These are phyloP conservation scores for Hormaphis cornu DNA, from an alignment of 1,140 invertebrate species.

Conservation along the genomic window DNA sequence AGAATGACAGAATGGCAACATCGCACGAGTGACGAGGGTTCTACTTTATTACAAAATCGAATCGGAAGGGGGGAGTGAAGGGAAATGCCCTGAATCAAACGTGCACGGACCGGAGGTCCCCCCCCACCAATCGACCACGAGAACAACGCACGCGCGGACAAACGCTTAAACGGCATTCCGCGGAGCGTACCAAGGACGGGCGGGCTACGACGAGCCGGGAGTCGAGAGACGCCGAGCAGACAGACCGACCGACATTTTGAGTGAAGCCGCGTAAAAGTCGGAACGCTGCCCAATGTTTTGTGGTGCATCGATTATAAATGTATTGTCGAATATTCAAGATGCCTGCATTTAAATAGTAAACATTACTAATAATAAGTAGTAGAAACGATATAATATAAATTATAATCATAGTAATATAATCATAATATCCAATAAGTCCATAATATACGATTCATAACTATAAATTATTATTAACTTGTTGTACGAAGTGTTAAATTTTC, in stretches of 20 bases:
- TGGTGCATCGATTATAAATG: constrained; percentile 30
- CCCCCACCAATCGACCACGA: no score
- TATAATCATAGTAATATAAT: constrained; percentile 4
- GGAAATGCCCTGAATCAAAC: not conserved
- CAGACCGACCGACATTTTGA: constrained; percentile 30
- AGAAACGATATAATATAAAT: constrained; percentile 30
- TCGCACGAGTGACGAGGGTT: not conserved
- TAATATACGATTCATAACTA: constrained; percentile 31
- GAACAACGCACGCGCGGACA: no score
- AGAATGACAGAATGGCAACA: not conserved
- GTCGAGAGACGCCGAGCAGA: no score
- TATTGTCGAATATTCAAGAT: constrained; percentile 32
- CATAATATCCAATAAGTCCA: constrained; percentile 30
- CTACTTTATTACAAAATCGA: not conserved
- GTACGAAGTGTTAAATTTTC: constrained; percentile 30
- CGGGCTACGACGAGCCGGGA: no score
- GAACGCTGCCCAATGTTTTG: constrained; percentile 29
- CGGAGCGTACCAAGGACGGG: not conserved
- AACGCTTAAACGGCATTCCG: no score
- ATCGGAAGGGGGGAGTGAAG: not conserved
- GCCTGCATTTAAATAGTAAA: constrained; percentile 30
- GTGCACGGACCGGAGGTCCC: not conserved
- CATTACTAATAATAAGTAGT: constrained; percentile 32
- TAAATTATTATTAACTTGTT: constrained; percentile 33
- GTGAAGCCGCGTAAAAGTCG: constrained; percentile 32